Base-by-base conservation (phyloP, 2,888 invertebrate genomes). In the Macrosiphum euphorbiae region DNA sequence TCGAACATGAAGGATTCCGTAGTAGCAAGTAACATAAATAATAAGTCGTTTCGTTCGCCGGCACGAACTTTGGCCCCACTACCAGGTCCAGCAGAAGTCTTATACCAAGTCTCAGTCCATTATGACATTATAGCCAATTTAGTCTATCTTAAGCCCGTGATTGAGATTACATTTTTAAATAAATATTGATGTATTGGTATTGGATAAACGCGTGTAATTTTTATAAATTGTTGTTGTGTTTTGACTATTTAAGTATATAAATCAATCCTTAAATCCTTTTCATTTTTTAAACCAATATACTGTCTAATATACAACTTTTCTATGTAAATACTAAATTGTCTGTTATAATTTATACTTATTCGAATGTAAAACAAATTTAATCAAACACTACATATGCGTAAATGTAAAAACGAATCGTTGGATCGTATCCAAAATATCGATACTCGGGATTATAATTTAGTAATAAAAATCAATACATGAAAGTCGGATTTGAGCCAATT, bases 401-500 rank as follows among this genome's bases (percentile, higher is more conserved):
- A 7, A 24, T 47, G 41, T 35, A 92, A 92, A 78, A 87, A 92
- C 35, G 58, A 61, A 35, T 86, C 26, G 28, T 91, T 92, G 92
- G 92, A 86, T 50, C 13, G 1, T 3, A 35, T 87, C 50, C 92
- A 92, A 84, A 86, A 61, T 61, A 87, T 86, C n/a, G 47, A 86
- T 58, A 24, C 61, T n/a, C 16, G 16, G 61, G 47, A 50, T 61
- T 61, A 58, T 92, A 87, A 92, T 92, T 87, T 61, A 67, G 87
- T 87, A 92, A 87, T 35, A 50, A 67, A 85, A 85, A 35, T 87
- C 35, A 50, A 26, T 92, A 67, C 13, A 47, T 50, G 13, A 58
- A 85, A 13, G 44, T 91, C 86, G 91, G 55, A 58, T 44, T 26
- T 58, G 5, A 41, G 91, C 91, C 91, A 91, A 26, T 84, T 85